These are phyloP conservation scores for Eupithecia centaureata DNA, from an alignment of 2,888 invertebrate species.

Conservation along the genomic window DNA sequence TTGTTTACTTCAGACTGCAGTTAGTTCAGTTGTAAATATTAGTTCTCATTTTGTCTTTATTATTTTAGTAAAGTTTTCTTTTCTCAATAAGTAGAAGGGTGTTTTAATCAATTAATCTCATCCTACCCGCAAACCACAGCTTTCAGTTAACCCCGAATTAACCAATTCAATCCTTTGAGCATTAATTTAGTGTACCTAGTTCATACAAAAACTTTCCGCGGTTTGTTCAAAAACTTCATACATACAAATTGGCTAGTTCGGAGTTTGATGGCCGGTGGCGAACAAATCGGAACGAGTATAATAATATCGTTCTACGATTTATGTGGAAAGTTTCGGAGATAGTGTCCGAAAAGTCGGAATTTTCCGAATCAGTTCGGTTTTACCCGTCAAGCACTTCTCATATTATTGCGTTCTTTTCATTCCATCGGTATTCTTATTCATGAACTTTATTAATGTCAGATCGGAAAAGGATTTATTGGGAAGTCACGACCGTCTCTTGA, in stretches of 20 bases:
- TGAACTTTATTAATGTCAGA: conserved; percentile 42
- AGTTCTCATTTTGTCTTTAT: no score
- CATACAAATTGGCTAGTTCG: conserved; percentile 25
- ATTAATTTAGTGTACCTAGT: conserved; percentile 19
- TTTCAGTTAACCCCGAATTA: neutral
- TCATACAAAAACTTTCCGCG: conserved; percentile 22
- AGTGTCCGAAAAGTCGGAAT: conserved; percentile 57
- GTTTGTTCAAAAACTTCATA: conserved; percentile 25
- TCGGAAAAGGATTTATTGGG: conserved; percentile 31
- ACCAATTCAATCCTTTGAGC: conserved; percentile 10
- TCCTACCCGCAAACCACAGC: neutral
- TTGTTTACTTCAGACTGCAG: no score
- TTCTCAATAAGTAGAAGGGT: neutral
- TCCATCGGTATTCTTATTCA: conserved; percentile 35
- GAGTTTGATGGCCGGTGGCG: conserved; percentile 38
- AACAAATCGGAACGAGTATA: conserved; percentile 62
- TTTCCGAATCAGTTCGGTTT: conserved; percentile 20
- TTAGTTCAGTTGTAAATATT: no score
- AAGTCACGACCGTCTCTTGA: conserved; percentile 18
- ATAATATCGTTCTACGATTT: conserved; percentile 71
- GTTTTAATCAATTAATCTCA: neutral
- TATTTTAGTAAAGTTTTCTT: no score
- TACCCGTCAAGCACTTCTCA: conserved; percentile 43
- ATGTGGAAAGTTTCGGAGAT: conserved; percentile 66
- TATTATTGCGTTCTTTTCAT: conserved; percentile 42